Evolutionary conservation across 2,113 vertebrate genomes (phyloP).

Genomic region (Calyptomena viridis): DNA sequence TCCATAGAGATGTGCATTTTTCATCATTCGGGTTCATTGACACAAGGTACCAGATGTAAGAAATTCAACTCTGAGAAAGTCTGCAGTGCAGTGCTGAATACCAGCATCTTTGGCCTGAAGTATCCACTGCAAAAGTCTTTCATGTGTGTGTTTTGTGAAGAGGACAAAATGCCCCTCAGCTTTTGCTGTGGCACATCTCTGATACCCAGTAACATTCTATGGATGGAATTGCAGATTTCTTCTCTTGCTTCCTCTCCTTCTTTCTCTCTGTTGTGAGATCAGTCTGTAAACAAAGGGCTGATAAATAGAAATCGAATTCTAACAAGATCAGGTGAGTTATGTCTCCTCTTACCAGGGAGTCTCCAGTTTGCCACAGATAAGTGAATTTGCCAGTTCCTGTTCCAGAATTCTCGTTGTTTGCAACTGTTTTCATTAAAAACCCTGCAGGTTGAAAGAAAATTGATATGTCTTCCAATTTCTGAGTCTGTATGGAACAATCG

Average conservation of each 20-base stretch:
- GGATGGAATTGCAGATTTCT: neutral
- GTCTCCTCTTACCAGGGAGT: neutral
- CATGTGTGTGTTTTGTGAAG: neutral
- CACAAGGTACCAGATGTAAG: neutral
- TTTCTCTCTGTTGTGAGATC: neutral
- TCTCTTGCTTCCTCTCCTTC: neutral
- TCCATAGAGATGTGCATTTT: neutral
- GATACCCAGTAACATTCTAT: neutral
- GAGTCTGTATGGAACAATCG: neutral
- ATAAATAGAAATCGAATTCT: neutral
- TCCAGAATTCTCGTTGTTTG: neutral
- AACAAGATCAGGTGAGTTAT: neutral
- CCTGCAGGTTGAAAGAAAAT: neutral
- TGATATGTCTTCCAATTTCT: neutral
- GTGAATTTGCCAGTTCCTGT: neutral
- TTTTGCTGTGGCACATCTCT: neutral
- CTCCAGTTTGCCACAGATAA: neutral
- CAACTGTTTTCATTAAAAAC: neutral
- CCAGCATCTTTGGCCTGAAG: neutral
- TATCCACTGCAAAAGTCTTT: neutral
- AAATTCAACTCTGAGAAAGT: neutral
- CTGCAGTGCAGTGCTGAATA: neutral
- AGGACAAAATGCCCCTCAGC: neutral
- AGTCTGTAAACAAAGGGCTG: neutral
- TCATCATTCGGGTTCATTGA: neutral